Percentiles rank a stretch among this genome's conserved stretches.
Evolutionary conservation across 1,140 invertebrate genomes (phyloP).

Genomic region (Heliconius hewitsoni): DNA sequence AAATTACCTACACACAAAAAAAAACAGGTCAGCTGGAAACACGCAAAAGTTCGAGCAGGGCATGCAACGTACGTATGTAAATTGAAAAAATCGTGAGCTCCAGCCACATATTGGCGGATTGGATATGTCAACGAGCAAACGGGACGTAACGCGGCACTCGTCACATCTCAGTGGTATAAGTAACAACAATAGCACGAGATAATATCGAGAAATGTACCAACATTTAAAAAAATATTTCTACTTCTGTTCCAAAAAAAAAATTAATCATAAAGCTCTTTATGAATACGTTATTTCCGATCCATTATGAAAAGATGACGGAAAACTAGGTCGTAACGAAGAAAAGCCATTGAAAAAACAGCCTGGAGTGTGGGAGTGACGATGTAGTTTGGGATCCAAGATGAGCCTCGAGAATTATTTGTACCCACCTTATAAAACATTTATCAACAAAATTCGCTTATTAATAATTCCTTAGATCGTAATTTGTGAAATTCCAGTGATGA

Average conservation of each 20-base stretch:
- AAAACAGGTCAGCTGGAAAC: background rate
- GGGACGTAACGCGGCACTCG: background rate
- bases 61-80: background rate
- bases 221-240: background rate
- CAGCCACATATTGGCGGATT: background rate
- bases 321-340: conserved; percentile 2
- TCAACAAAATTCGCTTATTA: conserved; percentile 11
- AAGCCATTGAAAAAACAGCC: conserved; percentile 4
- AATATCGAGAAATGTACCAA: background rate
- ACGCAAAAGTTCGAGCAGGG: background rate
- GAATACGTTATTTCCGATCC: conserved; percentile 7
- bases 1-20: background rate
- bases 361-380: background rate
- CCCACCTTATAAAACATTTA: background rate
- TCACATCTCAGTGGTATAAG: background rate
- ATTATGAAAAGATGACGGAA: conserved; percentile 12
- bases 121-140: conserved; percentile 5
- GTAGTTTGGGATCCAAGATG: conserved; percentile 6
- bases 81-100: background rate
- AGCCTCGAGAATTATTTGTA: background rate
- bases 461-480: background rate
- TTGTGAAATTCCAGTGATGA: background rate
- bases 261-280: background rate
- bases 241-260: background rate
- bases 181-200: conserved; percentile 6